Conservation (phyloP, 2,113 vertebrate species). For the Ifrita kowaldi region DNA sequence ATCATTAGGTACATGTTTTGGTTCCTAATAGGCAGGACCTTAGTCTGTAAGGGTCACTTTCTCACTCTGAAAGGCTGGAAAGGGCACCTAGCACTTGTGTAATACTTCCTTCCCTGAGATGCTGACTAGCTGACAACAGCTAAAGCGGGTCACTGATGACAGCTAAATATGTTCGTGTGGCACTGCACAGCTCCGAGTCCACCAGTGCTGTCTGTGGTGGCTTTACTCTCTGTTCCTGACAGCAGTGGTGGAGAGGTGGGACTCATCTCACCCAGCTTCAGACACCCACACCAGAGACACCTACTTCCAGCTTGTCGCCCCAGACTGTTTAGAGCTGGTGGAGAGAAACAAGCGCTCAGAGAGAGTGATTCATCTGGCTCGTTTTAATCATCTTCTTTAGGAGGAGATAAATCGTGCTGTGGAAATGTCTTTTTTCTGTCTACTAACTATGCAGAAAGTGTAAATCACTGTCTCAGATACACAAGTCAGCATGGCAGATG, state of each 20-base stretch:
- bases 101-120: not conserved
- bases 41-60: not conserved
- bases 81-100: not conserved
- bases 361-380: constrained; percentile 52
- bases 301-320: not conserved
- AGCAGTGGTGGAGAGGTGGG: not conserved
- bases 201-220: not conserved
- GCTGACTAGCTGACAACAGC: not conserved
- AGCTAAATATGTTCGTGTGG: not conserved
- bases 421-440: constrained; percentile 56
- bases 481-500: constrained; percentile 1
- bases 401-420: constrained; percentile 37
- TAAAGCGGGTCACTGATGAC: not conserved
- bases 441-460: constrained; percentile 54
- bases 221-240: not conserved
- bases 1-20: not conserved
- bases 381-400: constrained; percentile 15
- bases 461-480: constrained; percentile 50
- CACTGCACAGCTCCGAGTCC: not conserved
- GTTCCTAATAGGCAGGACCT: not conserved
- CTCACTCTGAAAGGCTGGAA: not conserved
- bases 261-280: constrained; percentile 6
- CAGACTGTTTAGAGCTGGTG: constrained; percentile 41
- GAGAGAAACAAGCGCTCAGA: constrained; percentile 37
- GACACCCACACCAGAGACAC: constrained; percentile 23